Base-by-base conservation (phyloP, 2,113 vertebrate genomes). In the Gadus chalcogrammus region DNA sequence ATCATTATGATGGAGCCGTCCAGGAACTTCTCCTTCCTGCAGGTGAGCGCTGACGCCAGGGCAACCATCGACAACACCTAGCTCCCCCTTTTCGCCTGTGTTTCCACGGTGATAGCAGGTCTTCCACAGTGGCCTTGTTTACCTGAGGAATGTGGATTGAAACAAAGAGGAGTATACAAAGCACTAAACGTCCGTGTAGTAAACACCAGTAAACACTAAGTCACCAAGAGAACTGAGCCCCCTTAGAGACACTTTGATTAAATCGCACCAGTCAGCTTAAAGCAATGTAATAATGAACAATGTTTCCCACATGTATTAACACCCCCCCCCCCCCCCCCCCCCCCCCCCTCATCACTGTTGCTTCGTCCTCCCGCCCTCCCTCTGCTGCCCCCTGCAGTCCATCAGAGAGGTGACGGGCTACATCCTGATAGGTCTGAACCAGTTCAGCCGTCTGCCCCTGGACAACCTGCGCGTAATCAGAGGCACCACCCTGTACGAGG, bases 391-490 rank as follows among this genome's bases (percentile, higher is more conserved):
- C 20, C 62, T 56, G 2, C 86, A 97, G 97, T 95, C 94, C 69
- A 97, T 99, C 87, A 94, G 94, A 63, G 96, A 98, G 88, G 96
- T 98, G 82, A 97, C 95, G 0, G 95, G 96, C 20, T 97, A 98
- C 65, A 89, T 99, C 76, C 89, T 99, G 0, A 89, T 98, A 5
- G 96, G 93, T 62, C 77, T 98, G 84, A 99, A 96, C 28, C 91
- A 94, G 76, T 95, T 98, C 78, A 79, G 82, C 1, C 83, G 80
- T 0, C 84, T 98, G 73, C 97, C 97, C 0, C 82, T 99, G 83
- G 92, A 90, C 68, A 92, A 93, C 73, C 91, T 99, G 71, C 94
- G 96, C 0, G 94, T 99, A 48, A 95, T 99, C 77, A 91, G 96
- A 20, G 97, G 97, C 0, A 94, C 88, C 1, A 92, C 91, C 15